Evolutionary conservation across 2,113 vertebrate species (phyloP), one percentile per base, ranked within the genome.

Genomic region (Manacus vitellinus): DNA sequence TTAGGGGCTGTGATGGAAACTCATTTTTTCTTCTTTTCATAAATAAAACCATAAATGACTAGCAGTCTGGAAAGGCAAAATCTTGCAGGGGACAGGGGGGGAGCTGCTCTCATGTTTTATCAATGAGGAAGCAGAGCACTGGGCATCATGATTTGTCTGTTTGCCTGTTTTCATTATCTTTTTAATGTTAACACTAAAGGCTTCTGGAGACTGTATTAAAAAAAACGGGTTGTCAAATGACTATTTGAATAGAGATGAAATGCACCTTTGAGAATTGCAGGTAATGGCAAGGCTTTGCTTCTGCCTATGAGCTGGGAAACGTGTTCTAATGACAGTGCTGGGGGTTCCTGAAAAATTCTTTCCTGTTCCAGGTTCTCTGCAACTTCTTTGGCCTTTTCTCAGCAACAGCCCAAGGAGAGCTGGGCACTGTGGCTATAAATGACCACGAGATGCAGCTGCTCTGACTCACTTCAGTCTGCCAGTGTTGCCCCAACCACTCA

Each of bases 101-200:
- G 23, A 90, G 59, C 76, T 59, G 85, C 52, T 91, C 87, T 91
- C 88, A 65, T 82, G 82, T 94, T 88, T 88, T 92, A 91, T 96
- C 96, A 85, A 79, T 62, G 92, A 96, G 63, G 75, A 93, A 93
- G 88, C 73, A 93, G 79, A 93, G 88, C 75, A 80, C 72, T 21
- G 83, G 85, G 75, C 92, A 92, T 35, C 65, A 8, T 10, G 33
- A 95, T 90, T 94, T 92, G 88, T 90, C 90, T 80, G 51, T 92
- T 96, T 95, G 94, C 89, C 94, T 92, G 92, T 94, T 94, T 95
- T 89, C 70, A 85, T 95, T 94, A 95, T 77, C 90, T 94, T 94
- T 95, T 86, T 93, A 93, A 90, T 90, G 90, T 91, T 96, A 96
- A 74, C 92, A 90, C 96, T 92, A 80, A 96, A 95, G 88, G 73